Conservation (phyloP, 2,888 invertebrate species). For the Orchesellides sinensis region DNA sequence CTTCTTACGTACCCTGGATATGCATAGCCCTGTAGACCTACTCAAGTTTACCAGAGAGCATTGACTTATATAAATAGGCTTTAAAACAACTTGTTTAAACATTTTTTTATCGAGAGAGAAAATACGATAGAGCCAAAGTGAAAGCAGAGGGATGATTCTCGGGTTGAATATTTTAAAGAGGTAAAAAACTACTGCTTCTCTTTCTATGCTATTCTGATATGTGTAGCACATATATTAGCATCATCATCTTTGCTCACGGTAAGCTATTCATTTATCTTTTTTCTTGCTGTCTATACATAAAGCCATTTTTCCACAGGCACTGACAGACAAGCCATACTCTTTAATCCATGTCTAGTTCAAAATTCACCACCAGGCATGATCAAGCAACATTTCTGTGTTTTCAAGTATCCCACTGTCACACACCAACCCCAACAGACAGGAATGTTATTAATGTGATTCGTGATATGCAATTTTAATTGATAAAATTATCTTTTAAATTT, state of each 20-base stretch:
- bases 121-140: slow-evolving; percentile 12
- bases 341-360: background rate
- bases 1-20: background rate
- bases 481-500: slow-evolving; percentile 46
- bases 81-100: slow-evolving; percentile 52
- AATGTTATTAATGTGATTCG: slow-evolving; percentile 55
- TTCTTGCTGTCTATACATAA: too few species aligned
- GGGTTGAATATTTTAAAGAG: background rate
- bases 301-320: background rate
- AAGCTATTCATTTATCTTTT: slow-evolving; percentile 59
- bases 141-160: background rate
- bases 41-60: background rate
- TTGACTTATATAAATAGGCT: background rate
- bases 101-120: slow-evolving; percentile 14
- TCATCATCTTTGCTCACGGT: slow-evolving; percentile 54
- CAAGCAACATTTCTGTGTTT: background rate
- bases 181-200: slow-evolving; percentile 10
- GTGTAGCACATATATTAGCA: too few species aligned
- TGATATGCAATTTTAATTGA: slow-evolving; percentile 61
- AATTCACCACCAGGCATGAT: background rate
- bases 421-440: slow-evolving; percentile 1
- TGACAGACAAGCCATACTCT: background rate
- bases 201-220: too few species aligned
- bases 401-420: background rate
- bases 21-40: background rate